Base-by-base conservation (phyloP, 2,888 invertebrate species). In the Lapara coniferarum region DNA sequence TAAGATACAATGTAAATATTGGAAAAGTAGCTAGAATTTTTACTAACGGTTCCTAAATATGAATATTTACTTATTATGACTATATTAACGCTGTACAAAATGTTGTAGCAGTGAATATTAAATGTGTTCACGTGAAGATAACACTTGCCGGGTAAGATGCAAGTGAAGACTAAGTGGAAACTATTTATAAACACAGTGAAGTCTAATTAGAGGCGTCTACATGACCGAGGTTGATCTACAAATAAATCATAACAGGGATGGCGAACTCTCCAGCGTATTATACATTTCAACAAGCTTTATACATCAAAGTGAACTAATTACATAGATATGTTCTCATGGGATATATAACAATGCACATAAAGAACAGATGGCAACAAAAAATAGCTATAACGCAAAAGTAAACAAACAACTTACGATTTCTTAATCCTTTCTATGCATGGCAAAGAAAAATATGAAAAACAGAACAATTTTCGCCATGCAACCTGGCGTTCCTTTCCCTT, bases 401-500 rank as follows among this genome's bases (percentile, higher is more conserved):
- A 63, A 53, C 37, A 75, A 78, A 72, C 70, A 75, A 90, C 92
- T 93, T 89, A 92, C 93, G 84, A 86, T 88, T 85, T 83, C 82
- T 86, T 75, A 85, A 82, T 87, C 86, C 84, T 85, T 87, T 88
- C 86, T 85, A 87, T 78, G 80, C 76, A 82, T 81, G 84, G 80
- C 85, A 86, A 86, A 87, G 88, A 87, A 89, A 89, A 90, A 82
- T 83, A 85, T 86, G 86, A 89, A 89, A 67, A 92, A 88, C 89
- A 89, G 89, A 91, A 89, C 87, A 89, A 88, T 81, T 82, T 85
- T 85, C 81, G 82, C 82, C 80, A 78, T 80, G 84, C 85, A 81
- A 82, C 79, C 82, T 80, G 81, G 79, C 85, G 87, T 89, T 87
- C 88, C 90, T 91, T 90, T 92, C 90, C 86, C 88, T 91, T 90